These are phyloP conservation scores for Andrena haemorrhoa DNA, from an alignment of 2,888 invertebrate species.

Conservation along the genomic window DNA sequence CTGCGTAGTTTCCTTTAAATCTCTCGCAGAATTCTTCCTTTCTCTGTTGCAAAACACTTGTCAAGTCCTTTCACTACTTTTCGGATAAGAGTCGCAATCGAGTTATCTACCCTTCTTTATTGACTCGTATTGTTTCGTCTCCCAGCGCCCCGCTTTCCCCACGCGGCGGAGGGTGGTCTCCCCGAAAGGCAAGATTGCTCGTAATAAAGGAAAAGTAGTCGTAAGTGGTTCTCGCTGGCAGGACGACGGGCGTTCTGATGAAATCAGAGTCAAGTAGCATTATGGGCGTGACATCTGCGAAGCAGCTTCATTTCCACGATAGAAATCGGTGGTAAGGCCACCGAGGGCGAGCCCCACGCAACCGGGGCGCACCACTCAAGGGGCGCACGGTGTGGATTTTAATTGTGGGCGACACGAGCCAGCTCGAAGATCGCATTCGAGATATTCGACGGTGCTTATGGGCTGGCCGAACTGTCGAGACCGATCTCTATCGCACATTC, in stretches of 20 bases:
- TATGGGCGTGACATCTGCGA: slow-evolving; percentile 56
- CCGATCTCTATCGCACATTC: slow-evolving; percentile 62
- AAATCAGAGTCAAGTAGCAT: slow-evolving; percentile 65
- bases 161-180: neutral
- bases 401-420: slow-evolving; percentile 63
- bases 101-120: neutral
- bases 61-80: too few species aligned
- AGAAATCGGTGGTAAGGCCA: slow-evolving; percentile 60
- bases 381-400: slow-evolving; percentile 64
- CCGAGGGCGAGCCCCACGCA: slow-evolving; percentile 44
- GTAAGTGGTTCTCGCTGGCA: slow-evolving; percentile 56
- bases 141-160: neutral
- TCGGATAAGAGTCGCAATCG: neutral
- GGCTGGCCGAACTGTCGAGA: slow-evolving; percentile 56
- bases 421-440: slow-evolving; percentile 75
- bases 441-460: slow-evolving; percentile 75
- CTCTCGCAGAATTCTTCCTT: too few species aligned
- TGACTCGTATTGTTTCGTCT: neutral
- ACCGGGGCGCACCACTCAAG: slow-evolving; percentile 68
- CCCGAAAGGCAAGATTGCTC: slow-evolving; percentile 16
- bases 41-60: too few species aligned
- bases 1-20: neutral
- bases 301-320: slow-evolving; percentile 66
- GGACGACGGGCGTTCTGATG: slow-evolving; percentile 48
- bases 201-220: slow-evolving; percentile 47